Evolutionary conservation across 2,888 invertebrate species (phyloP), one percentile per base, ranked within the genome.

Genomic region (Muscina levida): DNA sequence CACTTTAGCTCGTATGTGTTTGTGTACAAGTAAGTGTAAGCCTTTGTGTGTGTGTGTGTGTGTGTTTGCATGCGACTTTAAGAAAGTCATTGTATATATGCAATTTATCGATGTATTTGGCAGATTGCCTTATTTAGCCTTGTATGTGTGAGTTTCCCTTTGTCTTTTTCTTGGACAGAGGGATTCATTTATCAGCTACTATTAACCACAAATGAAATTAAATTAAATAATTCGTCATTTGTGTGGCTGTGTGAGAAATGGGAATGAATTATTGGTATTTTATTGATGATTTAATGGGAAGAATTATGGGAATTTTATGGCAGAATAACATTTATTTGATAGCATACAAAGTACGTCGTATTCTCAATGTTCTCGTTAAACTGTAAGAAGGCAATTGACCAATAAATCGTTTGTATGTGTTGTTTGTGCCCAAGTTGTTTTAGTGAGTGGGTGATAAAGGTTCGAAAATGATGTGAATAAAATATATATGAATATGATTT

Each of bases 201-300:
- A 75, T 75, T 78, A 72, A 72, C 62, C 77, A 70, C 68, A 72
- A 66, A 66, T 19, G 44, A 75, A 75, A 74, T 68, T 75, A 77
- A 75, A 77, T 77, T 68, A 77, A 77, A 75, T 75, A 62, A 62
- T 19, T 75, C 46, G 42, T 37, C 72, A 65, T 75, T 74, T 72
- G 46, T 82, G 65, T 71, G 46, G 19, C 2, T 48, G 37, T 46
- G 48, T 48, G 46, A 17, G 17, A 31, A 11, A 48, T 31, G n/a
- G n/a, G 51, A 48, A 67, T 62, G 62, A 62, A 62, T 62, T 62
- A 62, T 62, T 62, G 39, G 62, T 73, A 67, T 73, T 46, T 73
- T 70, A 74, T 71, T 70, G 48, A 46, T 44, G 37, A 71, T 73
- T 73, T 70, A 73, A 77, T 77, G 71, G 48, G 24, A 48, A 67